phyloP scores from a whole-genome alignment of 2,113 vertebrate species.

The Xyliphius kryptos region DNA sequence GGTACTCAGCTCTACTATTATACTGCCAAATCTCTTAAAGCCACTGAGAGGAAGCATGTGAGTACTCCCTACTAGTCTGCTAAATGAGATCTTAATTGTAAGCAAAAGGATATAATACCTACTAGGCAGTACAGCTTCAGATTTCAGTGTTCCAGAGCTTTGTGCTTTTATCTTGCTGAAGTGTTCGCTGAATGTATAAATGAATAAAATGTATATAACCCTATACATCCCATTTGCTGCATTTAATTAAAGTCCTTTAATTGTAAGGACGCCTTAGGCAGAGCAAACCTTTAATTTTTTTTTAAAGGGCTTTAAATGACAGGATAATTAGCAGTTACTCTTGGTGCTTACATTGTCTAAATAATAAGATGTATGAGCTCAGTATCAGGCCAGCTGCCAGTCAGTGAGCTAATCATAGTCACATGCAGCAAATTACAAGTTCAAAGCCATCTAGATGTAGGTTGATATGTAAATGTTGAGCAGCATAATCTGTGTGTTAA shows the following conservation, averaged over 20 bases:
- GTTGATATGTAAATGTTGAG: neutral
- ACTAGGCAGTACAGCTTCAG: no score
- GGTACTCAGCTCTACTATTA: slow-evolving; percentile 92
- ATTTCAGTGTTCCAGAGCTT: no score
- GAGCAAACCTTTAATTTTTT: neutral
- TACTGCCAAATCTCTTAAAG: slow-evolving; percentile 95
- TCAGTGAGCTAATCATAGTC: slow-evolving; percentile 52
- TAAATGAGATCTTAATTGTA: no score
- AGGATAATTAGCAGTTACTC: slow-evolving; percentile 1
- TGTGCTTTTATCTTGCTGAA: no score
- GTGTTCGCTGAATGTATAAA: no score
- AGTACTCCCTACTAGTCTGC: slow-evolving; percentile 55
- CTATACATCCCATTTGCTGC: neutral
- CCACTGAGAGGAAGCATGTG: slow-evolving; percentile 95
- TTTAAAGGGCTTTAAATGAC: neutral
- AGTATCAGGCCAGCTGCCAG: slow-evolving; percentile 47
- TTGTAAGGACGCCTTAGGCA: slow-evolving; percentile 34
- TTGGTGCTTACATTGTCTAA: slow-evolving; percentile 55
- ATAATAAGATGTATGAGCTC: slow-evolving; percentile 57
- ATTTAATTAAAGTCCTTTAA: slow-evolving; percentile 10
- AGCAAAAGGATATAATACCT: no score
- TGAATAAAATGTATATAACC: no score
- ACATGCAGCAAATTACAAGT: slow-evolving; percentile 33
- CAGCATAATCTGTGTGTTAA: no score
- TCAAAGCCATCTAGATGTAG: neutral